These are phyloP conservation scores for Fabriciana adippe DNA, from an alignment of 2,888 invertebrate genomes.

Conservation along the genomic window DNA sequence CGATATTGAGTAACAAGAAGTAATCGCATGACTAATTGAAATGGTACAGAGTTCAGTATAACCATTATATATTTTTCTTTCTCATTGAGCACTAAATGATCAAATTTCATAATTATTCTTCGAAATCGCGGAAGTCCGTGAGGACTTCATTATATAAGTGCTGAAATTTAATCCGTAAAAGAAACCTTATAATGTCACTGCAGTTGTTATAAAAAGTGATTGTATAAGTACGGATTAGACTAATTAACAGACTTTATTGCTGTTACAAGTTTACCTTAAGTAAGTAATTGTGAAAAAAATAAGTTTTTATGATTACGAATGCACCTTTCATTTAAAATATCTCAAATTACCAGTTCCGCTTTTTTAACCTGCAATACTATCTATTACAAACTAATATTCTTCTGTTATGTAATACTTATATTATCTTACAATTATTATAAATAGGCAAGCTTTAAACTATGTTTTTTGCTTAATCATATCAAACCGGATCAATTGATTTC, in stretches of 20 bases:
- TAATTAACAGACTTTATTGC: conserved; percentile 12
- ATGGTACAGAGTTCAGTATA: conserved; percentile 57
- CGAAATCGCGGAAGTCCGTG: conserved; percentile 26
- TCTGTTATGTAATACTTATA: conserved; percentile 16
- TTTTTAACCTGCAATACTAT: conserved; percentile 2
- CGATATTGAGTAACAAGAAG: conserved; percentile 67
- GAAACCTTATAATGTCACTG: conserved; percentile 24
- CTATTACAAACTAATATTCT: conserved; percentile 12
- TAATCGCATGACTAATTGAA: conserved; percentile 68
- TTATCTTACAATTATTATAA: conserved; percentile 19
- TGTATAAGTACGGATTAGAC: conserved; percentile 28
- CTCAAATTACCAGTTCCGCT: conserved; percentile 1
- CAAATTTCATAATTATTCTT: conserved; percentile 28
- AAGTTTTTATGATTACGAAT: background rate
- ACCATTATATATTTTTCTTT: conserved; percentile 44
- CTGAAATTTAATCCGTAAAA: conserved; percentile 25
- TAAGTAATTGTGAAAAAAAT: background rate
- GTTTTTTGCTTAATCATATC: background rate
- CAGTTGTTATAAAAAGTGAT: conserved; percentile 13
- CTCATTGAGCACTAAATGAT: conserved; percentile 18
- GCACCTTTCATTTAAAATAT: background rate
- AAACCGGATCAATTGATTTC: conserved; percentile 1
- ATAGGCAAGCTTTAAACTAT: conserved; percentile 12
- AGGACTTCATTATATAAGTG: conserved; percentile 28
- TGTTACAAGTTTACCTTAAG: background rate